phyloP scores from a whole-genome alignment of 2,113 vertebrate genomes.

The Gobio gobio region DNA sequence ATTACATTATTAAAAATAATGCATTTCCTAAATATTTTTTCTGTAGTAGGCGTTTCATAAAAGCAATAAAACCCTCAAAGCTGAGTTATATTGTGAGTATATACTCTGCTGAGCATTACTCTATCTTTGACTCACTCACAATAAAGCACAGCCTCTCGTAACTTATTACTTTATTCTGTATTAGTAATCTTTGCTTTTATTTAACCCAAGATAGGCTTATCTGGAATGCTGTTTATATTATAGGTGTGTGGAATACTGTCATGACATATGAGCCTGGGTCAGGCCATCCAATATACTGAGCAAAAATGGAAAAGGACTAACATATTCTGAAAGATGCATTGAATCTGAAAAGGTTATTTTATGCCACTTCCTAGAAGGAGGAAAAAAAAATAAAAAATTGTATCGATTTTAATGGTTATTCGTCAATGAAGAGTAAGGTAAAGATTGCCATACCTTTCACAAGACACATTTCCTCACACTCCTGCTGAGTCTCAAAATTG shows the following conservation, averaged over 20 bases:
- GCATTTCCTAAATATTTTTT: background rate
- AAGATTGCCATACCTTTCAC: constrained; percentile 70
- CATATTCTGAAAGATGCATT: background rate
- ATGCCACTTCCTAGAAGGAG: background rate
- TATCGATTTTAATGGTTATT: background rate
- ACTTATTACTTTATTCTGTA: background rate
- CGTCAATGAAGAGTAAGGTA: background rate
- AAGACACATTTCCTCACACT: constrained; percentile 81
- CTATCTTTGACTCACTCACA: background rate
- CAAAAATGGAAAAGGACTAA: background rate
- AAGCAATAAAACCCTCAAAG: background rate
- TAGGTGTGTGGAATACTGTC: background rate
- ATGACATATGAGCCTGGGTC: background rate
- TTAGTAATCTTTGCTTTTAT: constrained; percentile 29
- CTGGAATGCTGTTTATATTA: constrained; percentile 9
- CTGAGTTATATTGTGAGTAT: background rate
- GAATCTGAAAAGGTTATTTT: constrained; percentile 6
- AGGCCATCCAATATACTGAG: constrained; percentile 7
- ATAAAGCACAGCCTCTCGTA: background rate
- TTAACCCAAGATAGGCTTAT: constrained; percentile 24
- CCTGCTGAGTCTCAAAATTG: constrained; percentile 82
- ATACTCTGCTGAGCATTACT: background rate
- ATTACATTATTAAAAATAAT: background rate
- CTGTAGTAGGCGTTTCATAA: background rate
- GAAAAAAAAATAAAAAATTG: background rate